Conservation (phyloP, 2,888 invertebrate species). For the Schizotus pectinicornis region DNA sequence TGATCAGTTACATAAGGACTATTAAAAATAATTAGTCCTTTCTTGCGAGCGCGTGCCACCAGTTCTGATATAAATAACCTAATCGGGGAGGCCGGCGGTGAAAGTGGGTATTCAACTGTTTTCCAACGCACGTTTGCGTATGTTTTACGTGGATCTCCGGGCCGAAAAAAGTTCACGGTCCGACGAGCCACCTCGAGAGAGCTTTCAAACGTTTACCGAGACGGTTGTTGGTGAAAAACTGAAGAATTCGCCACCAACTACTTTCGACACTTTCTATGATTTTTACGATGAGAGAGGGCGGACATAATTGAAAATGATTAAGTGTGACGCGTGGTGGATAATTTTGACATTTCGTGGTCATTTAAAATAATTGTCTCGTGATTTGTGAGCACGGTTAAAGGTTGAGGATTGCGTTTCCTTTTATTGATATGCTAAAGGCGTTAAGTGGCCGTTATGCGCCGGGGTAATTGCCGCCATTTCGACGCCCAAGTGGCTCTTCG, state of each 20-base stretch:
- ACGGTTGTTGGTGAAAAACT: background rate
- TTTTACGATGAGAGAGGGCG: slow-evolving; percentile 6
- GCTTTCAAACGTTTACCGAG: slow-evolving; percentile 11
- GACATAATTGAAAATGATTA: slow-evolving; percentile 16
- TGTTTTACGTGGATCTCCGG: slow-evolving; percentile 23
- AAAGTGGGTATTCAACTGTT: slow-evolving; percentile 41
- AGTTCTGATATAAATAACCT: slow-evolving; percentile 50
- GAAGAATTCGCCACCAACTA: background rate
- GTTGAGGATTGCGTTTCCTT: slow-evolving; percentile 33
- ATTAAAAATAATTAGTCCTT: slow-evolving; percentile 56
- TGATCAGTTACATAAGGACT: slow-evolving; percentile 49
- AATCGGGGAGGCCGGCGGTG: slow-evolving; percentile 44
- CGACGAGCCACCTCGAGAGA: slow-evolving; percentile 1
- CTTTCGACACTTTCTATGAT: background rate
- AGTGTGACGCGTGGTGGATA: slow-evolving; percentile 28
- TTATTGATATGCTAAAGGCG: slow-evolving; percentile 31
- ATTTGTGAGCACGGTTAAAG: slow-evolving; percentile 34
- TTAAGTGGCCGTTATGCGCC: slow-evolving; percentile 24
- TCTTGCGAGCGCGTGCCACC: slow-evolving; percentile 53
- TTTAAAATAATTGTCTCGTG: slow-evolving; percentile 32
- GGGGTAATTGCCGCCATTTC: slow-evolving; percentile 16
- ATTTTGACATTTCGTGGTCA: slow-evolving; percentile 41
- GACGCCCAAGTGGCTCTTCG: slow-evolving; percentile 10
- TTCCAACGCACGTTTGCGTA: slow-evolving; percentile 7
- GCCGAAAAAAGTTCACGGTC: slow-evolving; percentile 15